These are phyloP conservation scores for Psammodynastes pulverulentus DNA, from an alignment of 2,113 vertebrate genomes.

Conservation along the genomic window DNA sequence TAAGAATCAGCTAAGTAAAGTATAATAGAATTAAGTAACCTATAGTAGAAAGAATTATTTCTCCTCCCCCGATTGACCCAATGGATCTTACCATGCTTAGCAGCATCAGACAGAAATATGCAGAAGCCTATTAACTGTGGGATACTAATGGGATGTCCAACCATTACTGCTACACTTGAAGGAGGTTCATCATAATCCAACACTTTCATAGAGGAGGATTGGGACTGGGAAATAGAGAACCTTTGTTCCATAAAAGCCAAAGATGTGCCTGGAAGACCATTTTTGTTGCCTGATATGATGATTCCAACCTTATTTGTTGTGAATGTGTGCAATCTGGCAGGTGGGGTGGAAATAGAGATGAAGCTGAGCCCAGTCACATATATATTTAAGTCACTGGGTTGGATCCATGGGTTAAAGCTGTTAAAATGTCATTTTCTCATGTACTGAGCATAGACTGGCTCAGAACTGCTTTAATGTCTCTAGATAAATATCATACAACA, in stretches of 20 bases:
- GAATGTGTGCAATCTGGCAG: not conserved
- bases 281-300: not conserved
- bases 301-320: not conserved
- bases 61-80: not conserved
- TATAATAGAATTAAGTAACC: not conserved
- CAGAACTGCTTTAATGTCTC: not conserved
- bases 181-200: not conserved
- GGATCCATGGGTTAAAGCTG: not conserved
- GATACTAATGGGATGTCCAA: not conserved
- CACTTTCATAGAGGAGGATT: not conserved
- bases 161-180: not conserved
- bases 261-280: not conserved
- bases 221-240: not conserved
- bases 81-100: not conserved
- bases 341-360: not conserved
- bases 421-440: not conserved
- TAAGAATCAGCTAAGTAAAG: not conserved
- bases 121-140: not conserved
- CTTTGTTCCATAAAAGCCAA: not conserved
- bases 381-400: not conserved
- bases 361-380: not conserved
- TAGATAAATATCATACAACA: not conserved
- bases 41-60: not conserved
- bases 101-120: not conserved
- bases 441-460: not conserved